Evolutionary conservation across 2,888 invertebrate genomes (phyloP).

Genomic region (Iselma pallidipennis): DNA sequence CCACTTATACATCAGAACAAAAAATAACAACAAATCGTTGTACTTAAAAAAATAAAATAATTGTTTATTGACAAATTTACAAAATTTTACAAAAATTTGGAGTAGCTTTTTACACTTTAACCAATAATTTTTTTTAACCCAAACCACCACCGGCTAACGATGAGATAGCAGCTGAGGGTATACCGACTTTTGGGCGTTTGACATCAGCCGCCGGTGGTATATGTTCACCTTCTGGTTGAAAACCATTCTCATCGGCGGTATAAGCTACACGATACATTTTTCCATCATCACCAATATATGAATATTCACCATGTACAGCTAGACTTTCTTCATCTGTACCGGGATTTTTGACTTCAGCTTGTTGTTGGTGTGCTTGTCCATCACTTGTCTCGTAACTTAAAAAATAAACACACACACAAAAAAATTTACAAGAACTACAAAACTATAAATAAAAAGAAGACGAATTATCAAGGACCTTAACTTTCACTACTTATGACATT

Average conservation of each 20-base stretch:
- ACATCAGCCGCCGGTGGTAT: slow-evolving; percentile 43
- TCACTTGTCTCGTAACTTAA: slow-evolving; percentile 54
- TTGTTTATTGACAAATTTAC: not conserved
- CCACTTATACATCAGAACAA: too few species aligned
- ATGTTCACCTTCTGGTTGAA: slow-evolving; percentile 51
- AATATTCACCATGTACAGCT: slow-evolving; percentile 60
- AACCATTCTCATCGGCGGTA: slow-evolving; percentile 63
- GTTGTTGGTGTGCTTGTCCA: slow-evolving; percentile 60
- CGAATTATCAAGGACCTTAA: not conserved
- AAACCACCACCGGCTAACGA: slow-evolving; percentile 47
- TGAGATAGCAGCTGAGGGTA: slow-evolving; percentile 48
- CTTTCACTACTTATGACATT: not conserved
- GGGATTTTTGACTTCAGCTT: slow-evolving; percentile 54
- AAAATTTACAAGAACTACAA: not conserved
- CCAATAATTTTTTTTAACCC: too few species aligned
- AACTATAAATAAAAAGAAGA: not conserved
- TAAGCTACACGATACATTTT: slow-evolving; percentile 59
- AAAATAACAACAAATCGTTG: too few species aligned
- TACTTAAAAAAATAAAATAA: too few species aligned
- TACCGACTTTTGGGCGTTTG: slow-evolving; percentile 43
- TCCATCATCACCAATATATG: slow-evolving; percentile 61
- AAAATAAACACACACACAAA: not conserved
- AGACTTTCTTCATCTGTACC: slow-evolving; percentile 58
- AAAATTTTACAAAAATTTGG: not conserved
- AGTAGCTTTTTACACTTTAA: too few species aligned